Conservation (phyloP, 2,888 invertebrate species). For the Platerodrilus igneus region DNA sequence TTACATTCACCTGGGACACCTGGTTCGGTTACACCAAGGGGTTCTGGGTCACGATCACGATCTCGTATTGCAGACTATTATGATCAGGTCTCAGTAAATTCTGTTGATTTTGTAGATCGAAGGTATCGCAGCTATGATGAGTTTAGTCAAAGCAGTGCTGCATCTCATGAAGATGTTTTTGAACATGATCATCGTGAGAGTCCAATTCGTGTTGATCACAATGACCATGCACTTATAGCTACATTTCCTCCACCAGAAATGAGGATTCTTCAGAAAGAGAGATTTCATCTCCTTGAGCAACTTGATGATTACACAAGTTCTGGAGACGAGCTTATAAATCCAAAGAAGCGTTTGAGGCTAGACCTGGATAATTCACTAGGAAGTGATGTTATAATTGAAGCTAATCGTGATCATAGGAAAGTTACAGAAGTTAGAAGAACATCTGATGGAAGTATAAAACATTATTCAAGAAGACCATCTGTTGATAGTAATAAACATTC, state of each 20-base stretch:
- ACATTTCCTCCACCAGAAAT: slow-evolving; percentile 55
- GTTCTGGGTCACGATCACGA: slow-evolving; percentile 50
- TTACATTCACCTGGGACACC: slow-evolving; percentile 54
- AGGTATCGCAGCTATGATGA: slow-evolving; percentile 66
- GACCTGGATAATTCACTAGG: slow-evolving; percentile 44
- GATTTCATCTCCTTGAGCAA: slow-evolving; percentile 65
- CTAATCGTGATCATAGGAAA: slow-evolving; percentile 46
- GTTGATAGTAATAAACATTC: slow-evolving; percentile 48
- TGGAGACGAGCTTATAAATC: slow-evolving; percentile 62
- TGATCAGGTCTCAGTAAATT: slow-evolving; percentile 45
- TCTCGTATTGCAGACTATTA: slow-evolving; percentile 50
- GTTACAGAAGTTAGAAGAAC: slow-evolving; percentile 53
- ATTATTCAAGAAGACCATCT: slow-evolving; percentile 50
- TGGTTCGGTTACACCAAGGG: slow-evolving; percentile 45
- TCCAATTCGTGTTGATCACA: slow-evolving; percentile 49
- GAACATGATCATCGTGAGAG: slow-evolving; percentile 48
- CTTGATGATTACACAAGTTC: slow-evolving; percentile 67
- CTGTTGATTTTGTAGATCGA: slow-evolving; percentile 52
- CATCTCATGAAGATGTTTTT: slow-evolving; percentile 60
- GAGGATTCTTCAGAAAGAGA: slow-evolving; percentile 64
- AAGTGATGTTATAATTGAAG: slow-evolving; percentile 46
- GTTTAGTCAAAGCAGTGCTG: slow-evolving; percentile 66
- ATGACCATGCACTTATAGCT: slow-evolving; percentile 29
- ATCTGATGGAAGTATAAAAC: slow-evolving; percentile 49
- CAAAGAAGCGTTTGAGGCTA: slow-evolving; percentile 63